Evolutionary conservation across 2,113 vertebrate genomes (phyloP).

Genomic region (Bothrops jararaca): DNA sequence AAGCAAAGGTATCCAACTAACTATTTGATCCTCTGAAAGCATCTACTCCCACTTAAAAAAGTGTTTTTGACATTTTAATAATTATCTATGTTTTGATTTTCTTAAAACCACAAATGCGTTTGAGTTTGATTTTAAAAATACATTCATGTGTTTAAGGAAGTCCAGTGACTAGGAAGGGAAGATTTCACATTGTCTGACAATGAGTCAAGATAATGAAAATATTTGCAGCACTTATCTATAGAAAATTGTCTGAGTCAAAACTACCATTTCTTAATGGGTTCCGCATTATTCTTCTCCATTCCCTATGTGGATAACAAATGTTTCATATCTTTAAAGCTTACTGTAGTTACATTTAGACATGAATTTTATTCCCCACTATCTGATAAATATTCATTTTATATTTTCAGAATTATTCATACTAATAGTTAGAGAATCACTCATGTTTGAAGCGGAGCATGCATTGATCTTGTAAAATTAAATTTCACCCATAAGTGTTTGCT

Average conservation of each 20-base stretch:
- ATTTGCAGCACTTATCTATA: neutral
- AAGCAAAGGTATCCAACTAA: neutral
- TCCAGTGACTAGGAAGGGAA: neutral
- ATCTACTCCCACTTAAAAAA: neutral
- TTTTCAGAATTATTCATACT: slow-evolving; percentile 35
- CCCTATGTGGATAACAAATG: slow-evolving; percentile 25
- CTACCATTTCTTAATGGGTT: neutral
- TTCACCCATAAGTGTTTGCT: slow-evolving; percentile 14
- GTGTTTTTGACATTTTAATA: neutral
- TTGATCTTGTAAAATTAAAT: slow-evolving; percentile 27
- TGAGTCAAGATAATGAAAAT: neutral
- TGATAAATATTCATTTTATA: slow-evolving; percentile 51
- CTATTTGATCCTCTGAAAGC: neutral
- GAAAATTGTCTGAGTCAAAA: neutral
- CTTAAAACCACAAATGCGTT: neutral
- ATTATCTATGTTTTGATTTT: neutral
- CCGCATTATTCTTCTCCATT: neutral
- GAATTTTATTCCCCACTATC: slow-evolving; percentile 32
- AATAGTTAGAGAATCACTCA: slow-evolving; percentile 49
- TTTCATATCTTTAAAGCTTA: slow-evolving; percentile 41
- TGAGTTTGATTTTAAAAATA: neutral
- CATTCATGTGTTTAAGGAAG: neutral
- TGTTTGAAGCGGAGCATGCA: slow-evolving; percentile 29
- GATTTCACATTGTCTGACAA: neutral
- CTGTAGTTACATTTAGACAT: slow-evolving; percentile 37